A percentile compares a stretch with the other conserved stretches of the same genome.
Conservation (phyloP, 2,797 vertebrate species). For the Esox masquinongy region DNA sequence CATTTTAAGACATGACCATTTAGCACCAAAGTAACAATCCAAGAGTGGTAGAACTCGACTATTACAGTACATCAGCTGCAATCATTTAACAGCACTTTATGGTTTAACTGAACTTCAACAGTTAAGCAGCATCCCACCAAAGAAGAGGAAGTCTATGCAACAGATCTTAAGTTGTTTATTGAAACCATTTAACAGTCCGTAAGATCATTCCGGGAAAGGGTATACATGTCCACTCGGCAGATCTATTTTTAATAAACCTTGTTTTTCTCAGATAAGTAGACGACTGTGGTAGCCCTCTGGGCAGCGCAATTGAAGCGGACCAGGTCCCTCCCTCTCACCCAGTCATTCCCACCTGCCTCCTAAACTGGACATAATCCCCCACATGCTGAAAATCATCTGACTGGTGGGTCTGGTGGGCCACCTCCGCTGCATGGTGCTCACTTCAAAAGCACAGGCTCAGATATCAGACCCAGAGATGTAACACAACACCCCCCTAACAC, state of each 20-base stretch:
- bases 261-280: background rate
- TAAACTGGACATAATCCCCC: constrained; percentile 71
- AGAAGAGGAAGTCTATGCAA: constrained; percentile 13
- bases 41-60: background rate
- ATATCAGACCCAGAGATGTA: constrained; percentile 74
- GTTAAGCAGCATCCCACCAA: constrained; percentile 14
- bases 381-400: constrained; percentile 80
- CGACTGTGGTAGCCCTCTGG: background rate
- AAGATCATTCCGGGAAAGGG: constrained; percentile 48
- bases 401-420: constrained; percentile 45
- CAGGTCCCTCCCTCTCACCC: constrained; percentile 28
- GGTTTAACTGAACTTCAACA: constrained; percentile 25
- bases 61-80: background rate
- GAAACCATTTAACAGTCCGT: constrained; percentile 27
- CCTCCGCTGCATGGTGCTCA: constrained; percentile 69
- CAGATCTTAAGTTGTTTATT: constrained; percentile 44
- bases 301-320: constrained; percentile 20
- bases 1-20: constrained; percentile 6
- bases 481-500: constrained; percentile 59
- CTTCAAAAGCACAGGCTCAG: constrained; percentile 73
- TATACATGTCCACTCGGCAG: constrained; percentile 47
- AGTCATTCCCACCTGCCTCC: constrained; percentile 72
- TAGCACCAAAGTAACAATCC: background rate
- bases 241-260: constrained; percentile 8
- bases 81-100: background rate